A percentile compares a stretch with the other conserved stretches of the same genome.
Conservation (phyloP, 2,113 vertebrate species). For the Oncorhynchus kisutch region DNA sequence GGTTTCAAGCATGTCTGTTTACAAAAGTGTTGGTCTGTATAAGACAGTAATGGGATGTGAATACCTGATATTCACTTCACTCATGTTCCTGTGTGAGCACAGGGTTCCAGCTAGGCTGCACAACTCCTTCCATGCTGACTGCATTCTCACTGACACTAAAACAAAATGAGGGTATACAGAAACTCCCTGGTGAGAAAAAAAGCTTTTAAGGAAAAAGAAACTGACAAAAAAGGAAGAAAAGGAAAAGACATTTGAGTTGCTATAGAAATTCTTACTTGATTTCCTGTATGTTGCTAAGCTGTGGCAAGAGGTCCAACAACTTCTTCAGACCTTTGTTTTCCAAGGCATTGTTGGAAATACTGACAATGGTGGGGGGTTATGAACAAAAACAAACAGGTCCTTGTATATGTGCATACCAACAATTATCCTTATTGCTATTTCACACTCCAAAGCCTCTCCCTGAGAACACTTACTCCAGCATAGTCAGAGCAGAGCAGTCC, state of each 20-base stretch:
- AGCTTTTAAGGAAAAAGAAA: constrained; percentile 3
- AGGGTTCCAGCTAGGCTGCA: constrained; percentile 69
- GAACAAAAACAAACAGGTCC: background rate
- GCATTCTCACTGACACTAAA: constrained; percentile 77
- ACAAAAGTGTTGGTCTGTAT: no score
- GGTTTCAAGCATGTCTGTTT: no score
- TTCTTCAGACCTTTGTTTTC: constrained; percentile 69
- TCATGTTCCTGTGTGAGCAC: constrained; percentile 46
- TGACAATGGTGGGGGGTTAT: constrained; percentile 30
- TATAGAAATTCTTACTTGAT: constrained; percentile 76
- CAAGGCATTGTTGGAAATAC: constrained; percentile 80
- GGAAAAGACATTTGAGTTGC: background rate
- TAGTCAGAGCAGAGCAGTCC: constrained; percentile 51
- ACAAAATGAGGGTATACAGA: constrained; percentile 16
- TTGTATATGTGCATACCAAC: no score
- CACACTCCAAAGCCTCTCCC: no score
- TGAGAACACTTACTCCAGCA: constrained; percentile 73
- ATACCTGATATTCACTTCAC: constrained; percentile 76
- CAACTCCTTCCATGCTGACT: constrained; percentile 66
- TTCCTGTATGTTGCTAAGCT: constrained; percentile 64
- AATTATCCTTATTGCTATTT: no score
- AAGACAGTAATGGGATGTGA: background rate
- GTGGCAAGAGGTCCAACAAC: constrained; percentile 68
- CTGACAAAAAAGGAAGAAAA: background rate
- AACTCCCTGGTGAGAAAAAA: background rate